phyloP scores from a whole-genome alignment of 2,113 vertebrate genomes.

The Montifringilla adamsi region DNA sequence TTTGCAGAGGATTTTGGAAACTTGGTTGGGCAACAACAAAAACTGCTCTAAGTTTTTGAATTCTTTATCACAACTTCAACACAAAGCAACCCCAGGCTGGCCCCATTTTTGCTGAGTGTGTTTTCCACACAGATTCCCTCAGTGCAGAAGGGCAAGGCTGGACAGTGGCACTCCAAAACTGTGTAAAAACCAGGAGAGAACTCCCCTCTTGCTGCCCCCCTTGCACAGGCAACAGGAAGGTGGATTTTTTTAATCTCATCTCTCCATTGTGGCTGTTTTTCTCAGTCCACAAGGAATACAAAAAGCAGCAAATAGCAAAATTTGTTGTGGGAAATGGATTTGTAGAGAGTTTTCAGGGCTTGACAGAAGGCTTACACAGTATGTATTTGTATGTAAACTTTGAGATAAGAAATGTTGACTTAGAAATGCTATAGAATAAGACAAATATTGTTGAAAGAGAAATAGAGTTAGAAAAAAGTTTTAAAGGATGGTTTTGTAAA shows the following conservation, averaged over 20 bases:
- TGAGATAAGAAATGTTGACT: not conserved
- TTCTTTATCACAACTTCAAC: not conserved
- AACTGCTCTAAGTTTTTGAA: not conserved
- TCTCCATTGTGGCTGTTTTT: not conserved
- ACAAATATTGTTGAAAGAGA: not conserved
- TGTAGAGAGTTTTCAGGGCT: not conserved
- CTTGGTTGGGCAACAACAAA: not conserved
- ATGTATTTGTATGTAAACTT: not conserved
- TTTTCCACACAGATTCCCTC: not conserved
- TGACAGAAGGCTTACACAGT: not conserved
- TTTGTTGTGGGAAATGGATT: not conserved
- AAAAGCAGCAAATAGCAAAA: not conserved
- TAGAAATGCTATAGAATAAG: not conserved
- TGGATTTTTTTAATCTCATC: not conserved
- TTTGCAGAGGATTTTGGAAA: not conserved
- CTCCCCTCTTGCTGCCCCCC: not conserved
- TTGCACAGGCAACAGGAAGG: not conserved
- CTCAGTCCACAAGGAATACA: not conserved
- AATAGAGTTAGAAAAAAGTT: not conserved
- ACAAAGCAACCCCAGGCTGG: not conserved
- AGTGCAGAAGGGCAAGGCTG: not conserved
- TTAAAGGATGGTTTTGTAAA: not conserved
- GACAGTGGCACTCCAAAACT: not conserved
- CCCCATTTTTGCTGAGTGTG: not conserved
- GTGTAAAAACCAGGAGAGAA: not conserved